These are phyloP conservation scores for Willowsia nigromaculata DNA, from an alignment of 2,888 invertebrate species.

Conservation along the genomic window DNA sequence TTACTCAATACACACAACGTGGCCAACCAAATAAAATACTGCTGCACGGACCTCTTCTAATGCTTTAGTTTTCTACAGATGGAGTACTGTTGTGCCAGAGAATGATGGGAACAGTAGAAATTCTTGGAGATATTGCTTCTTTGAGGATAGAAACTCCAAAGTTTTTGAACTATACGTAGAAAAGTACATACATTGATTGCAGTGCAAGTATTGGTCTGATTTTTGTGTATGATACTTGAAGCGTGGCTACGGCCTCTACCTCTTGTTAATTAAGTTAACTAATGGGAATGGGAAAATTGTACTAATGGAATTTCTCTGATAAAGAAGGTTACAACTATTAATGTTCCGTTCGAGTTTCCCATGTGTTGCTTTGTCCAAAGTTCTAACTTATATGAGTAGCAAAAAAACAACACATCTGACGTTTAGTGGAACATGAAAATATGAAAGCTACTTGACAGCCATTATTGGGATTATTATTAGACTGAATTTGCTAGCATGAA, in stretches of 20 bases:
- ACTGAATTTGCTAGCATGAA: background rate
- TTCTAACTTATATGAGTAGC: background rate
- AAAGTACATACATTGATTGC: background rate
- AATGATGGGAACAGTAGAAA: background rate
- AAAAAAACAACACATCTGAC: background rate
- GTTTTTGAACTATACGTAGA: background rate
- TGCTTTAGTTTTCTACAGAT: background rate
- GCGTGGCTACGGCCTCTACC: background rate
- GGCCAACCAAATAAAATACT: background rate
- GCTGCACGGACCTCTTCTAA: background rate
- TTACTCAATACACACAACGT: background rate
- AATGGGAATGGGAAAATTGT: slow-evolving; percentile 33
- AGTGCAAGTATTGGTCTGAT: background rate
- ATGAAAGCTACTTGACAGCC: background rate
- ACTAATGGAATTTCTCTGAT: slow-evolving; percentile 30
- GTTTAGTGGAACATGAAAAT: background rate
- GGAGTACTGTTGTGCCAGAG: background rate
- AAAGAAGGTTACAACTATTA: background rate
- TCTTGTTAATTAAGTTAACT: slow-evolving; percentile 40
- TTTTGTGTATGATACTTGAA: background rate
- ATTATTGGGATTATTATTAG: background rate
- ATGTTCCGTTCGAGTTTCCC: background rate
- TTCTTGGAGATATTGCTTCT: background rate
- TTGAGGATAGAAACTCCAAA: background rate
- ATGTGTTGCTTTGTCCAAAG: background rate